Base-by-base conservation (phyloP, 2,797 vertebrate genomes). In the Rhabdomys pumilio region DNA sequence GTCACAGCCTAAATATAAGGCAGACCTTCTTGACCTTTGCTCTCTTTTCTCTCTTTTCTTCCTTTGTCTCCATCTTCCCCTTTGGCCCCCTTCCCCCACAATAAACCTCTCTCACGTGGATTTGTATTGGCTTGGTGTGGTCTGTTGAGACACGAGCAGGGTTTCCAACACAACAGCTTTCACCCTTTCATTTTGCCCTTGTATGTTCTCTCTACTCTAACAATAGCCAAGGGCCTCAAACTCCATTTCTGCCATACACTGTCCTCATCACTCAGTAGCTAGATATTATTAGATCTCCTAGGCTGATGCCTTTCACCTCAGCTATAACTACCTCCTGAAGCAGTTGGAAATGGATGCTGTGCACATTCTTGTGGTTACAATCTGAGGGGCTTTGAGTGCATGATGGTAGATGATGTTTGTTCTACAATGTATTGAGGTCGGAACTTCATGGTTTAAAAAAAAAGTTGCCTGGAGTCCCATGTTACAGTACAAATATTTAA, bases 361-460 rank as follows among this genome's bases (percentile, higher is more conserved):
- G 81, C 20, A 20, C 76, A 65, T 20, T 73, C n/a, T 59, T 53
- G n/a, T 24, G 90, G 31, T 81, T 50, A 29, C 4, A 11, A 8
- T 5, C 6, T 0, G 53, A 31, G 7, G 1, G 9, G 22, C 15
- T 4, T 0, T 0, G 22, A 19, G 13, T 3, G 14, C 6, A 3
- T 3, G 4, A 10, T n/a, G 22, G 14, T n/a, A 41, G 38, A 9
- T 7, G 14, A 24, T 10, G 6, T n/a, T 44, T 19, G 17, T 57
- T 80, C 34, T 87, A 17, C 29, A 59, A 13, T 31, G 10, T 22
- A 4, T 26, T 47, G 7, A 50, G 44, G 73, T 57, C 61, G 38
- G 47, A 1, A 17, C 31, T 17, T 86, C 44, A 41, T 2, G n/a
- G 76, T n/a, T 80, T 80, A 47, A 89, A 55, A 93, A 20, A 38